Evolutionary conservation across 2,888 invertebrate species (phyloP), one percentile per base, ranked within the genome.

Genomic region (Chymomyza procnemis): DNA sequence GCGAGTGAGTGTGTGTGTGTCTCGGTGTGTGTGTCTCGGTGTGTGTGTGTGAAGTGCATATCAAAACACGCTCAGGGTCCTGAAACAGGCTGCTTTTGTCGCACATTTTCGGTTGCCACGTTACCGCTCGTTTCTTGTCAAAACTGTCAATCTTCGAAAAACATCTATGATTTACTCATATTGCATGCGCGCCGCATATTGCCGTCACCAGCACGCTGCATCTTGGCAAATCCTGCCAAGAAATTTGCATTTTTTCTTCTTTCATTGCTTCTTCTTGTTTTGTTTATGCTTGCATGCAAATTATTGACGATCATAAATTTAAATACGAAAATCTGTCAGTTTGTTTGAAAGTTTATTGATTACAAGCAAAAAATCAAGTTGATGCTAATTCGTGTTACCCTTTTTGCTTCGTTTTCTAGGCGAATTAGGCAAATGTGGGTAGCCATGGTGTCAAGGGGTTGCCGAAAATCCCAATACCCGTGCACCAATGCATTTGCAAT

Each of bases 401-500:
- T 64, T 76, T 72, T n/a, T n/a, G n/a, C n/a, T n/a, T n/a, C n/a
- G n/a, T n/a, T n/a, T n/a, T n/a, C n/a, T 64, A 62, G 47, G 64
- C 68, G 74, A 74, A 87, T 81, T 87, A 82, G 71, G 70, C 77
- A 85, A 81, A 81, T 82, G 64, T 57, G 64, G 66, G 54, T 50
- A 18, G 50, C 50, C 50, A 50, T 5, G 41, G 56, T 76, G 78
- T 81, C 83, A 81, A 81, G 80, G 80, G 80, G 80, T 76, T 81
- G 76, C 69, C 79, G 76, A 52, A 66, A 65, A 61, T 76, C 76
- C 79, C 79, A 73, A 21, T 76, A 26, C 12, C 47, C 68, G 76
- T 74, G 72, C 72, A 71, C 78, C 77, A 81, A 87, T 87, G 84
- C 78, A 80, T 87, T 85, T 63, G 88, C 86, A 82, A 82, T 87